Conservation (phyloP, 30 jellyfish, hydroid and myxozoan genomes). For the Rhopilema esculentum region DNA sequence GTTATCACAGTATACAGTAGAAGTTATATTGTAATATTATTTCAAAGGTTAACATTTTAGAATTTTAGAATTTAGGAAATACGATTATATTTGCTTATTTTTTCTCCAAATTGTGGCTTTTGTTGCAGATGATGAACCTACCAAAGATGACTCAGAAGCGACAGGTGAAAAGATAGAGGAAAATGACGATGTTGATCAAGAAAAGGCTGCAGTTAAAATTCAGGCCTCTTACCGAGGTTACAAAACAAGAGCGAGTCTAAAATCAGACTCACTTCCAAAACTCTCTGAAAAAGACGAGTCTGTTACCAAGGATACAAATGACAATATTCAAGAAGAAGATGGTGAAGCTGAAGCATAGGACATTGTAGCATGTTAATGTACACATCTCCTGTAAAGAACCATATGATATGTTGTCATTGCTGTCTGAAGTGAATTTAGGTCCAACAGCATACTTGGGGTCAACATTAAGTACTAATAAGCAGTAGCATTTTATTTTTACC, state of each 20-base stretch:
- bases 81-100: too few species aligned
- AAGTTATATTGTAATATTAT: too few species aligned
- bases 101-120: too few species aligned
- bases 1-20: too few species aligned
- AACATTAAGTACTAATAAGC: too few species aligned
- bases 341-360: conserved; percentile 10
- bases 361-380: background rate
- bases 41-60: too few species aligned
- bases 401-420: background rate
- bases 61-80: too few species aligned
- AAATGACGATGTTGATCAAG: conserved; percentile 27
- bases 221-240: conserved; percentile 84
- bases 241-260: conserved; percentile 51
- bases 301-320: conserved; percentile 2
- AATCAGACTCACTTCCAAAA: conserved; percentile 12
- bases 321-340: conserved; percentile 22
- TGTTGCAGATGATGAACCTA: background rate
- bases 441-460: too few species aligned
- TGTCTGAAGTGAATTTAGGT: background rate
- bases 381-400: conserved; percentile 29
- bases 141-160: background rate
- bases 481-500: too few species aligned
- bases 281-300: background rate
- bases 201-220: conserved; percentile 76
- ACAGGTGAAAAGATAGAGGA: background rate